Conservation (phyloP, 53 echinoderm and acorn worm species). For the Mesocentrotus franciscanus region DNA sequence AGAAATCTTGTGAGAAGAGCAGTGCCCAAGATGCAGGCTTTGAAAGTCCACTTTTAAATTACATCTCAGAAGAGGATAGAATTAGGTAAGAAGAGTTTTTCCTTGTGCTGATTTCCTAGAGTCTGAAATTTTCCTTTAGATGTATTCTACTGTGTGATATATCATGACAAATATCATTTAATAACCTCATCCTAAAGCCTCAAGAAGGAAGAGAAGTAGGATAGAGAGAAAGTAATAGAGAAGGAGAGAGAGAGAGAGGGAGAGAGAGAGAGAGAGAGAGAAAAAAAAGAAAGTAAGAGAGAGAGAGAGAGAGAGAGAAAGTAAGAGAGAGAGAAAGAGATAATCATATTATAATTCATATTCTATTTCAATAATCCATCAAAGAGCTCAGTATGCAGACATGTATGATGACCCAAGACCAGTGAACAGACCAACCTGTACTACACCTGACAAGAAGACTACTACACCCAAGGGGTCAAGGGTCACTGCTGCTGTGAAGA, state of each 20-base stretch:
- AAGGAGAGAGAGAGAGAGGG: background rate
- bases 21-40: background rate
- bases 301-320: background rate
- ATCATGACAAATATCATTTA: no score
- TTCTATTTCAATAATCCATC: background rate
- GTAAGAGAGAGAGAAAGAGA: background rate
- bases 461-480: conserved; percentile 8
- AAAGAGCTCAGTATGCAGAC: conserved; percentile 77
- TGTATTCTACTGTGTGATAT: no score
- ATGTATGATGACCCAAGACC: conserved; percentile 66
- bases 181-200: no score
- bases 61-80: conserved; percentile 81
- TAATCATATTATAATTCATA: background rate
- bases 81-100: conserved; percentile 68
- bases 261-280: background rate
- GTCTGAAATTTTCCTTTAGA: no score
- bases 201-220: background rate
- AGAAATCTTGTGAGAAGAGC: background rate
- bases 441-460: background rate
- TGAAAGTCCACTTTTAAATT: conserved; percentile 77
- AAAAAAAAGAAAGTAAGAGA: no score
- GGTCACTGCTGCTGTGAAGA: conserved; percentile 25
- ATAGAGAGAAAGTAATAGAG: background rate
- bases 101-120: background rate
- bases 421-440: background rate